Percentiles rank a stretch among this genome's conserved stretches.
Evolutionary conservation across 2,113 vertebrate genomes (phyloP).

Genomic region (Thalassarche chlororhynchos): DNA sequence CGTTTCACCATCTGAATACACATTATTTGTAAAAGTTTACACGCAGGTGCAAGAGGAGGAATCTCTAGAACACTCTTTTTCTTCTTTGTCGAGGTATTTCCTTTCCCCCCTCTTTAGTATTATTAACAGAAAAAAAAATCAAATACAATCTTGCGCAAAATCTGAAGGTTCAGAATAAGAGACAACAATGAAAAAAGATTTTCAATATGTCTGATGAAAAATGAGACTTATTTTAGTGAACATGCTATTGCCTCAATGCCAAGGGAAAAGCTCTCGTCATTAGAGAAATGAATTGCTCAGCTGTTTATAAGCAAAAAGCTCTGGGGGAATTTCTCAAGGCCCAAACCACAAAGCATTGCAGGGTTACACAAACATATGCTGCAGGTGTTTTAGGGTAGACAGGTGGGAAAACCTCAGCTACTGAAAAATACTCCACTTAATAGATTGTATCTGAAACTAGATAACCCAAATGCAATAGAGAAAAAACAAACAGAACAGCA

Average conservation of each 20-base stretch:
- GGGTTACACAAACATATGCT: conserved; percentile 81
- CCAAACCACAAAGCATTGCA: conserved; percentile 76
- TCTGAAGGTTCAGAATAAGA: conserved; percentile 70
- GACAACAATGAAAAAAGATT: conserved; percentile 40
- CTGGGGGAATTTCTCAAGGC: conserved; percentile 75
- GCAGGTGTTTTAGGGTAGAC: conserved; percentile 80
- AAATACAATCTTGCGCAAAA: neutral
- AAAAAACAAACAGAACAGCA: conserved; percentile 51
- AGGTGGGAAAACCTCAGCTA: conserved; percentile 78
- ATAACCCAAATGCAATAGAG: conserved; percentile 68
- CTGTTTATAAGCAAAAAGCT: conserved; percentile 81
- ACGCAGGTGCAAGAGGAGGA: neutral
- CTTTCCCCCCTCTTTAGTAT: neutral
- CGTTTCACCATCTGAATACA: neutral
- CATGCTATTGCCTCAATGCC: conserved; percentile 70
- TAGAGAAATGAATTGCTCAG: conserved; percentile 81
- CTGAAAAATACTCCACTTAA: conserved; percentile 63
- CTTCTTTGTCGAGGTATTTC: neutral
- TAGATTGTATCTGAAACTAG: conserved; percentile 73
- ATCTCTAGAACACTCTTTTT: conserved; percentile 11
- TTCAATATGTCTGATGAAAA: conserved; percentile 67
- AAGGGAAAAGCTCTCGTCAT: conserved; percentile 74
- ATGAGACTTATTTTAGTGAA: conserved; percentile 74
- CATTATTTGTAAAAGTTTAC: neutral
- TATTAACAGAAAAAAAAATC: neutral